Evolutionary conservation across 2,797 vertebrate species (phyloP).

Genomic region (Holocentrus rufus): DNA sequence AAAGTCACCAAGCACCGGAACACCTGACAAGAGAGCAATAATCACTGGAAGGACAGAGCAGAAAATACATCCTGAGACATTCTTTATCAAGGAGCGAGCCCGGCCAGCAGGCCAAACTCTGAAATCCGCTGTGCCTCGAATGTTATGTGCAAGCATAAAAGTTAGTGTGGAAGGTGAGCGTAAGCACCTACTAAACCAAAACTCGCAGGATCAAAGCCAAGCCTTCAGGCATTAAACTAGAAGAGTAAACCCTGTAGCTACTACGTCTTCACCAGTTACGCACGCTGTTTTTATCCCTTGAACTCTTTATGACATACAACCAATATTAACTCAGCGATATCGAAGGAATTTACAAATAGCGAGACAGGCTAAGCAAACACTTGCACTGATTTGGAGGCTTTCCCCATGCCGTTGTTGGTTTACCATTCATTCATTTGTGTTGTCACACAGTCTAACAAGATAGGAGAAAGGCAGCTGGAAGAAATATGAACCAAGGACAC

Average conservation of each 20-base stretch:
- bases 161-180: conserved; percentile 11
- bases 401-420: conserved; percentile 21
- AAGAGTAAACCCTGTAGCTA: not conserved
- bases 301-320: conserved; percentile 3
- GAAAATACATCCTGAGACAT: conserved; percentile 72
- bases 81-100: conserved; percentile 53
- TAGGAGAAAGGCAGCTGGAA: conserved; percentile 47
- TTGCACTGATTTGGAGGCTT: conserved; percentile 26
- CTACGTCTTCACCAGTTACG: not conserved
- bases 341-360: conserved; percentile 13
- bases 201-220: conserved; percentile 16
- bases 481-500: conserved; percentile 59
- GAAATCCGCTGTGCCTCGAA: conserved; percentile 36
- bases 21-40: conserved; percentile 62
- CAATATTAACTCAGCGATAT: conserved; percentile 6
- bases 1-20: conserved; percentile 49
- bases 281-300: not conserved
- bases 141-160: conserved; percentile 27
- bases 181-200: conserved; percentile 38
- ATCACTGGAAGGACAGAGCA: conserved; percentile 67
- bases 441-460: conserved; percentile 31
- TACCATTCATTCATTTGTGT: conserved; percentile 30
- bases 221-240: not conserved
- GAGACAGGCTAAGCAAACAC: conserved; percentile 3
- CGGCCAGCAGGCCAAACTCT: conserved; percentile 37